Base-by-base conservation (phyloP, 2,888 invertebrate species). In the Biston betularia region DNA sequence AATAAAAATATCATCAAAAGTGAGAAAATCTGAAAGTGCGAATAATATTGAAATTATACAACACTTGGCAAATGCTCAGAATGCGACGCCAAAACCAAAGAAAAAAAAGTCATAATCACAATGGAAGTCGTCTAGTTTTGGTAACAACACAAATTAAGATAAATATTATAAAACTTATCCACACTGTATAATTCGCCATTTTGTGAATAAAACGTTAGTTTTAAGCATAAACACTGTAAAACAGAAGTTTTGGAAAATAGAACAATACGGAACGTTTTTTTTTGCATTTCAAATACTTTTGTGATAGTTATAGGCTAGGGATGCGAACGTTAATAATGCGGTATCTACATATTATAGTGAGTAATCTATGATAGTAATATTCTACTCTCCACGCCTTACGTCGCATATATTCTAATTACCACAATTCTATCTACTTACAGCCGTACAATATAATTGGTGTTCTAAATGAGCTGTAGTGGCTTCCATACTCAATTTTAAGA, bases 371-470 rank as follows among this genome's bases (percentile, higher is more conserved):
- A 10, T 9, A 0, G 10, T 24, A 24, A 24, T 9, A 9, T 11
- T 11, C 3, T 48, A 24, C 33, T 10, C 46, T 45, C 45, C 6
- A 33, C 48, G 48, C 12, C 11, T 10, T 48, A 24, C 24, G 10
- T 11, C 9, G 10, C 48, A 48, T 33, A 33, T 9, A 9, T 24
- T 0, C 24, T 4, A 24, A 0, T 46, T 8, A 11, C 33, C 48
- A 5, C 24, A 48, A 48, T 33, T 1, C 10, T 33, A 6, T 48
- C 49, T 34, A 33, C 24, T 24, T 24, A 24, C n/a, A 50, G 34
- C n/a, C 35, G 34, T n/a, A n/a, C n/a, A 34, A 34, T 34, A 8
- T 79, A 79, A 79, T 77, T 77, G 75, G 75, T 78, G 69, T 71
- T 75, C 61, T 57, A 71, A 77, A 75, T 75, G 71, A 74, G 66